A percentile compares a stretch with the other conserved stretches of the same genome.
Conservation (phyloP, 2,888 invertebrate genomes). For the Fragum whitleyi region DNA sequence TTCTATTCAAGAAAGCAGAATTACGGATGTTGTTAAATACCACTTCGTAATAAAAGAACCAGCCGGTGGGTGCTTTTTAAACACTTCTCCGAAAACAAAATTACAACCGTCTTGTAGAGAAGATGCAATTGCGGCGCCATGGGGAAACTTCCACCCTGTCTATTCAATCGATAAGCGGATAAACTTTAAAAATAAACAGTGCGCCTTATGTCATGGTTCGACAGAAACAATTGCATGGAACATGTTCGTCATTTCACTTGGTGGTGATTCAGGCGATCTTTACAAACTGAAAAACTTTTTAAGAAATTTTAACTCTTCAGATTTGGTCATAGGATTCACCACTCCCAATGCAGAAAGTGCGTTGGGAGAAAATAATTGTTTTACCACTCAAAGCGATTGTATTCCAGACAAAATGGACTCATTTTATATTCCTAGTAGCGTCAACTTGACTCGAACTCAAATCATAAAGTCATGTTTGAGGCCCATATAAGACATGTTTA, state of each 20-base stretch:
- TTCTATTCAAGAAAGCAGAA: not conserved
- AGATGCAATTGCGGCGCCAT: not conserved
- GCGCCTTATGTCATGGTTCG: not conserved
- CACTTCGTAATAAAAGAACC: not conserved
- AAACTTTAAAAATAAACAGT: conserved; percentile 2
- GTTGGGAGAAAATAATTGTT: not conserved
- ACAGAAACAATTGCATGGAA: not conserved
- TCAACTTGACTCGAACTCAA: not conserved
- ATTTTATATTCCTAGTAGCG: not conserved
- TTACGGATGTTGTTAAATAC: not conserved
- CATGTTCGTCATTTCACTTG: not conserved
- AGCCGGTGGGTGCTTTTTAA: not conserved
- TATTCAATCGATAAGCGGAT: not conserved
- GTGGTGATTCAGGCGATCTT: not conserved
- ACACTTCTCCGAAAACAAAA: no score
- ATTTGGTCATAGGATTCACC: not conserved
- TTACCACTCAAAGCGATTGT: not conserved
- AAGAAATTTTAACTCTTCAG: not conserved
- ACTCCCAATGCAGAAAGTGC: not conserved
- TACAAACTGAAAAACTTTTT: not conserved
- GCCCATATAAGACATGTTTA: not conserved
- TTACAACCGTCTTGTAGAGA: not conserved
- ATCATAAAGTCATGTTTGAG: not conserved
- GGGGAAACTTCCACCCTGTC: conserved; percentile 1
- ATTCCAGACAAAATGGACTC: not conserved